Evolutionary conservation across 1,140 invertebrate species (phyloP), one percentile per base, ranked within the genome.

Genomic region (Trichonephila clavipes): DNA sequence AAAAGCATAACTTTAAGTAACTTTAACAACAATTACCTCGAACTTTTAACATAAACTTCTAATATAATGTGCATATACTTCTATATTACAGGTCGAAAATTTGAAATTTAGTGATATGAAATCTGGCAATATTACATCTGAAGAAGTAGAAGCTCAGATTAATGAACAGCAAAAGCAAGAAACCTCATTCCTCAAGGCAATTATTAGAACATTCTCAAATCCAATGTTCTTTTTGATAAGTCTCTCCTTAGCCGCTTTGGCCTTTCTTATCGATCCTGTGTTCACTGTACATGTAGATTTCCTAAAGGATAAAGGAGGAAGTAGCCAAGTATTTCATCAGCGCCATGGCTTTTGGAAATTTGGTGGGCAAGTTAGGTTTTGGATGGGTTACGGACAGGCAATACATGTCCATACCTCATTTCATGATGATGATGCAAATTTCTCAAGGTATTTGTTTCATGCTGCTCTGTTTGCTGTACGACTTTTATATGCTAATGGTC

Each of bases 161-260:
- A 0, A 7, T 51, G 51, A 51, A 51, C 51, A 51, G 10, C 51
- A 51, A 51, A 51, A 87, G 44, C 44, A 59, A 83, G 61, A 40
- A 51, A 88, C 64, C 7, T 89, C 93, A 16, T 19, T 86, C 19
- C 34, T 59, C 34, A 66, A 64, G 18, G 88, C n/a, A 19, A 19
- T 90, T 19, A 28, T 58, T 3, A 62, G 44, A 4, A 44, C 89
- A 1, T 12, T 81, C 19, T 28, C 82, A 7, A 59, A 90, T 24
- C 93, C 93, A 12, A 87, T 94, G 66, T 94, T 94, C 88, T 66
- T 91, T 59, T 62, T 94, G 82, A 94, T 94, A 19, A 94, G 81
- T 40, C 2, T 90, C 18, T 94, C 88, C 14, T 19, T 90, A 24
- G 44, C 64, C 12, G 64, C 93, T 5, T 94, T 91, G 21, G 51